phyloP scores from a whole-genome alignment of 2,888 invertebrate genomes.

The Ennomos erosarius region DNA sequence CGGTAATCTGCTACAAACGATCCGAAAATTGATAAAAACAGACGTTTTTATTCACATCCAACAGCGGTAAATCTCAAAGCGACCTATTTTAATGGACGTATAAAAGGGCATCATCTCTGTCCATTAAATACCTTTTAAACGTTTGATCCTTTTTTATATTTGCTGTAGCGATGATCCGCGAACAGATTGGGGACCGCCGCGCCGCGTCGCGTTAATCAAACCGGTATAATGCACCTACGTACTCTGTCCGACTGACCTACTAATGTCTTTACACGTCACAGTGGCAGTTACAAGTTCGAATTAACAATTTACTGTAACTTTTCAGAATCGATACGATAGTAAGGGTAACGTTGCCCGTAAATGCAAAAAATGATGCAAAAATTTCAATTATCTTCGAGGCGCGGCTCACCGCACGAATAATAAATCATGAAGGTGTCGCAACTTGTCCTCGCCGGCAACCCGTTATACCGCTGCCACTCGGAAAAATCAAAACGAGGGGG shows the following conservation, averaged over 20 bases:
- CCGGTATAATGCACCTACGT: conserved; percentile 49
- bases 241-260: conserved; percentile 40
- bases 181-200: conserved; percentile 65
- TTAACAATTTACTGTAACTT: no score
- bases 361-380: conserved; percentile 53
- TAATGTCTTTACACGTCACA: conserved; percentile 16
- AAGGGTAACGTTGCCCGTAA: conserved; percentile 27
- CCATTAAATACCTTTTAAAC: conserved; percentile 85
- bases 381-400: conserved; percentile 64
- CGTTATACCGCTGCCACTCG: conserved; percentile 68
- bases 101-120: conserved; percentile 81
- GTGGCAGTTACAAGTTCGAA: no score
- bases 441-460: conserved; percentile 72
- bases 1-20: conserved; percentile 70
- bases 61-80: conserved; percentile 79
- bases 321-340: conserved; percentile 14
- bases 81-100: conserved; percentile 79
- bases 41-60: conserved; percentile 68
- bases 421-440: conserved; percentile 76
- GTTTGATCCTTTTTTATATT: conserved; percentile 85
- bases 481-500: conserved; percentile 76
- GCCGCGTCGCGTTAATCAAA: conserved; percentile 74
- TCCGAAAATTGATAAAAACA: conserved; percentile 68
- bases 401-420: conserved; percentile 62
- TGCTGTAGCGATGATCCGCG: conserved; percentile 74